phyloP scores from a whole-genome alignment of 2,113 vertebrate species.

The Oncorhynchus nerka region DNA sequence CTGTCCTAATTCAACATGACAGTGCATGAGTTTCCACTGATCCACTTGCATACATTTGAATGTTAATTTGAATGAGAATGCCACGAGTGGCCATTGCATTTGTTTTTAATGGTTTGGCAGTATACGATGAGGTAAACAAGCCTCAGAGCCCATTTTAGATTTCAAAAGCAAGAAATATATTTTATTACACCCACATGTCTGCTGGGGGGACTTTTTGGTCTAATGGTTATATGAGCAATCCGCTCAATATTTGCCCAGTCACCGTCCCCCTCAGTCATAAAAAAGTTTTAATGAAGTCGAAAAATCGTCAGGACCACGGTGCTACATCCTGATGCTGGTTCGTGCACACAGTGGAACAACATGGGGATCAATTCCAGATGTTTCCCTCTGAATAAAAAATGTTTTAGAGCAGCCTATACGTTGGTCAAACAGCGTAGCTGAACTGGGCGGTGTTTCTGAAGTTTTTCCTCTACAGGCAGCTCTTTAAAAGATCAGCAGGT shows the following conservation, averaged over 20 bases:
- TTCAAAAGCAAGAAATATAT: too few species aligned
- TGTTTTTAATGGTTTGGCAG: constrained; percentile 31
- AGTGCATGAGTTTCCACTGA: constrained; percentile 39
- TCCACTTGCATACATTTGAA: constrained; percentile 18
- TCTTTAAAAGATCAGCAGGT: too few species aligned
- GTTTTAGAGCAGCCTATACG: constrained; percentile 12
- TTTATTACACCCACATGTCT: too few species aligned
- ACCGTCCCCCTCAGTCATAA: constrained; percentile 35
- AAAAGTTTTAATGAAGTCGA: constrained; percentile 54
- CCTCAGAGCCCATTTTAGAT: too few species aligned
- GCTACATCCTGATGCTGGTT: constrained; percentile 31
- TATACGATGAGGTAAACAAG: constrained; percentile 45
- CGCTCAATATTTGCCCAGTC: constrained; percentile 40
- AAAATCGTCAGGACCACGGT: too few species aligned
- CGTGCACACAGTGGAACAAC: constrained; percentile 12
- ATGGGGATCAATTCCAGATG: constrained; percentile 63
- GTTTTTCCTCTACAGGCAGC: too few species aligned
- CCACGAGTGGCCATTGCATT: constrained; percentile 40
- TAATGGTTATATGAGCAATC: constrained; percentile 38
- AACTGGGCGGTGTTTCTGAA: too few species aligned
- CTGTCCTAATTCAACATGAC: constrained; percentile 55
- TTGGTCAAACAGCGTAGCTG: too few species aligned
- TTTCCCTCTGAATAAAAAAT: constrained; percentile 24
- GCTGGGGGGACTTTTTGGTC: too few species aligned
- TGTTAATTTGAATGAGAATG: constrained; percentile 53